Evolutionary conservation across 2,888 invertebrate genomes (phyloP).

Genomic region (Drosophila koepferae): DNA sequence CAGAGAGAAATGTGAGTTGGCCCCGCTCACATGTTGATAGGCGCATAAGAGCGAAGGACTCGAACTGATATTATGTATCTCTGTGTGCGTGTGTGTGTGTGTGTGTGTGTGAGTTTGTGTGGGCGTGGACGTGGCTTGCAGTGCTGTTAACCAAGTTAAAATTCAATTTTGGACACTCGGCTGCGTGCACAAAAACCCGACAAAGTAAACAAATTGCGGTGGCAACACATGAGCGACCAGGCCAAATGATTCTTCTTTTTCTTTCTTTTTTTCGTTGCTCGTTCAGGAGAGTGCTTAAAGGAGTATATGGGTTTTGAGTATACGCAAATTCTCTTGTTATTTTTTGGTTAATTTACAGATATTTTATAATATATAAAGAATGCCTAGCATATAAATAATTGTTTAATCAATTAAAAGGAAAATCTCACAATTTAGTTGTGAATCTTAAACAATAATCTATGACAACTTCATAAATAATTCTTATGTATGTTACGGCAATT

Average conservation of each 20-base stretch:
- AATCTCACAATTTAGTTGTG: too few species aligned
- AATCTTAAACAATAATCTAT: too few species aligned
- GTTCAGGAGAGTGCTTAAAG: not conserved
- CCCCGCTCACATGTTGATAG: conserved; percentile 17
- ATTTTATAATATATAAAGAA: not conserved
- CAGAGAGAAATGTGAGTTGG: conserved; percentile 6
- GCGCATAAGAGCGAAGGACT: conserved; percentile 3
- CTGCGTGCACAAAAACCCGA: conserved; percentile 71
- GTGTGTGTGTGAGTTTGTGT: not conserved
- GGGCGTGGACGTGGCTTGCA: conserved; percentile 37
- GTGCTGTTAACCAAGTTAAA: conserved; percentile 69
- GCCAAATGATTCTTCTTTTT: conserved; percentile 34
- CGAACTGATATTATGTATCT: conserved; percentile 6
- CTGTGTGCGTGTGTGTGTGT: not conserved
- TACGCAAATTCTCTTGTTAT: too few species aligned
- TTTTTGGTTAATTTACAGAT: not conserved
- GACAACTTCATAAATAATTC: not conserved
- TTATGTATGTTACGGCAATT: not conserved
- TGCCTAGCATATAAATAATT: not conserved
- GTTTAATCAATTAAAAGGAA: not conserved
- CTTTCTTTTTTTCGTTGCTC: conserved; percentile 7
- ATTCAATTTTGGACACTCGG: conserved; percentile 73
- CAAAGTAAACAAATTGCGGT: conserved; percentile 75
- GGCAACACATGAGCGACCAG: conserved; percentile 66
- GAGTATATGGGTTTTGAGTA: not conserved